A percentile compares a stretch with the other conserved stretches of the same genome.
Evolutionary conservation across 2,888 invertebrate genomes (phyloP).

Genomic region (Pachymerium ferrugineum): DNA sequence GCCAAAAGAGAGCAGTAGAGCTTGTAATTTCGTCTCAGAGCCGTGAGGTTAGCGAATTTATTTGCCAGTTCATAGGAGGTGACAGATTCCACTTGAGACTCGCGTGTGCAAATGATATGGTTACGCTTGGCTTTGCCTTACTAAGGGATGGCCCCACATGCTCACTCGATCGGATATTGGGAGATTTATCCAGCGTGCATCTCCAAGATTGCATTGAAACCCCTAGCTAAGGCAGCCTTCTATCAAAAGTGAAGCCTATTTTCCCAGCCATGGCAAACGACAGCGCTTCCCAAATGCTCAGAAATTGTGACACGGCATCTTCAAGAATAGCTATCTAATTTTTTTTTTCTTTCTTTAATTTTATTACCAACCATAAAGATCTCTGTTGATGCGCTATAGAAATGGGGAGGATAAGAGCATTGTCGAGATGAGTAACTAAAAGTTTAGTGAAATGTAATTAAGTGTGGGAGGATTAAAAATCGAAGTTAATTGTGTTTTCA

Average conservation of each 20-base stretch:
- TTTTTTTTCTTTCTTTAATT: not conserved
- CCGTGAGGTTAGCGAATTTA: slow-evolving; percentile 2
- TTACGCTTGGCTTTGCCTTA: slow-evolving; percentile 17
- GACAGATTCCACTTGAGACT: slow-evolving; percentile 14
- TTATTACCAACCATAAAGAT: not conserved
- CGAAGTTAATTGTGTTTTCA: not conserved
- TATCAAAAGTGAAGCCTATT: slow-evolving; percentile 5
- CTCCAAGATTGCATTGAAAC: not conserved
- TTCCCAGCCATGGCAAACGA: not conserved
- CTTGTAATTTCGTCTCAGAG: slow-evolving; percentile 9
- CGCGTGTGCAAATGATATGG: slow-evolving; percentile 12
- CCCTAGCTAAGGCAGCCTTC: slow-evolving; percentile 2
- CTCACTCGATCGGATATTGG: slow-evolving; percentile 14
- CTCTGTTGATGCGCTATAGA: not conserved
- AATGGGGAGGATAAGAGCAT: not conserved
- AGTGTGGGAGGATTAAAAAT: not conserved
- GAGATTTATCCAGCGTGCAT: slow-evolving; percentile 17
- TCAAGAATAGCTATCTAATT: not conserved
- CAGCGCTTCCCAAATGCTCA: not conserved
- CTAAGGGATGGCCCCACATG: not conserved
- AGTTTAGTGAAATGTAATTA: not conserved
- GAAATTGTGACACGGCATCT: not conserved
- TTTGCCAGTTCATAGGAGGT: slow-evolving; percentile 17
- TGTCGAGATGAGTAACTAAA: not conserved
- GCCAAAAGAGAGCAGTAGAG: not conserved